Conservation (phyloP, 2,888 invertebrate species). For the Trichogramma dendrolimi region DNA sequence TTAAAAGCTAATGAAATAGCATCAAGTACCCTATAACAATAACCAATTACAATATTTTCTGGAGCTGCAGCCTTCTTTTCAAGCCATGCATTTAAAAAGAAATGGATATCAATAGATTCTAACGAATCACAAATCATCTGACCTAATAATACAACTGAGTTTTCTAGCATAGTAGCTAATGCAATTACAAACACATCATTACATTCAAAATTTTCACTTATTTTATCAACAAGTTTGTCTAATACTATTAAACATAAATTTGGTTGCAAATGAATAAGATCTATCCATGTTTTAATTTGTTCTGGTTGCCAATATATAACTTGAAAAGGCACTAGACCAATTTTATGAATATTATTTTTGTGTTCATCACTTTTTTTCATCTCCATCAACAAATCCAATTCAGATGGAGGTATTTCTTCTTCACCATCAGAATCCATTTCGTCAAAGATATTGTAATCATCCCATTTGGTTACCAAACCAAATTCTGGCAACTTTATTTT, state of each 20-base stretch:
- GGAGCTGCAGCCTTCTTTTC: conserved; percentile 14
- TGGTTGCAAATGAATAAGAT: conserved; percentile 18
- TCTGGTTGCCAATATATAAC: conserved; percentile 21
- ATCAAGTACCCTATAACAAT: conserved; percentile 19
- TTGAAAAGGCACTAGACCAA: conserved; percentile 16
- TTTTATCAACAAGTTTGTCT: conserved; percentile 14
- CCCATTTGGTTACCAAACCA: conserved; percentile 12
- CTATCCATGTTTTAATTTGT: conserved; percentile 20
- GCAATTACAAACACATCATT: conserved; percentile 17
- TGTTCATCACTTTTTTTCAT: conserved; percentile 16
- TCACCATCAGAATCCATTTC: conserved; percentile 12
- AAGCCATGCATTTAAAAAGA: conserved; percentile 19
- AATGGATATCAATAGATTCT: conserved; percentile 11
- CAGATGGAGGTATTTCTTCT: conserved; percentile 3
- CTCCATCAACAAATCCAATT: conserved; percentile 7
- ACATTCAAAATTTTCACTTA: conserved; percentile 14
- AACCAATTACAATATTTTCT: conserved; percentile 15
- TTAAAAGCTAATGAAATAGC: conserved; percentile 25
- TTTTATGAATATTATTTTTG: conserved; percentile 18
- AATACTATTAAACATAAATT: conserved; percentile 19
- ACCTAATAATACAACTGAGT: conserved; percentile 14
- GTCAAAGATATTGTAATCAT: conserved; percentile 24
- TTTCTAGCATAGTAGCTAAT: conserved; percentile 14
- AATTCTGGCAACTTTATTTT: conserved; percentile 6
- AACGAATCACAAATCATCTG: conserved; percentile 23